Evolutionary conservation across 1,140 invertebrate genomes (phyloP), one percentile per base, ranked within the genome.

Genomic region (Pogonus chalceus): DNA sequence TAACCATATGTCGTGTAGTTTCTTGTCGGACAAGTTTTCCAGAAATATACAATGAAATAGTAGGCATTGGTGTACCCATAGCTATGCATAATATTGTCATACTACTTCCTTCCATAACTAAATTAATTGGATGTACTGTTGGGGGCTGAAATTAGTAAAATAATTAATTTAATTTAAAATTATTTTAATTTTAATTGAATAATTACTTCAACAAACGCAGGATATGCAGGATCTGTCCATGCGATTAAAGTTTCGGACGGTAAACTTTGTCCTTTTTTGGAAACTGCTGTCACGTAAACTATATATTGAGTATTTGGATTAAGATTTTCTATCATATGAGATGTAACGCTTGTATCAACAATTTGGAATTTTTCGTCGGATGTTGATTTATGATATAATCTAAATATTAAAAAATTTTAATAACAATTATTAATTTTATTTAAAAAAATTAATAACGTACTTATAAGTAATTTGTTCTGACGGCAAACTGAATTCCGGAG

Each of bases 81-180:
- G 87, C 88, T 43, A 90, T 85, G 62, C 88, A 91, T 0, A 90
- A 71, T 35, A 90, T 81, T 0, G 87, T 90, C 82, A 91, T 88
- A 52, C 83, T 85, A 55, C 83, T 82, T 1, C 87, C 87, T 72
- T 91, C 88, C 23, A 87, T 78, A 2, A 90, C 80, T 55, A 88
- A 75, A 63, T 87, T 87, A 23, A 84, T 82, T 0, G 88, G 88
- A 69, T 89, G 87, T 23, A 90, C 82, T 1, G 86, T 83, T 0
- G 87, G 88, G 1, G 84, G 79, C 84, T 88, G 67, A 51, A 72
- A 72, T 20, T 51, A 35, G 18, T 51, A 10, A 49, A 49, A 21
- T 20, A 22, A 46, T 46, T 23, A 2, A 56, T 46, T 35, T 23
- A 18, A 20, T 18, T 49, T 12, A 10, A 46, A 50, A 22, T 21